phyloP scores from a whole-genome alignment of 2,888 invertebrate genomes.

The Amorpha juglandis region DNA sequence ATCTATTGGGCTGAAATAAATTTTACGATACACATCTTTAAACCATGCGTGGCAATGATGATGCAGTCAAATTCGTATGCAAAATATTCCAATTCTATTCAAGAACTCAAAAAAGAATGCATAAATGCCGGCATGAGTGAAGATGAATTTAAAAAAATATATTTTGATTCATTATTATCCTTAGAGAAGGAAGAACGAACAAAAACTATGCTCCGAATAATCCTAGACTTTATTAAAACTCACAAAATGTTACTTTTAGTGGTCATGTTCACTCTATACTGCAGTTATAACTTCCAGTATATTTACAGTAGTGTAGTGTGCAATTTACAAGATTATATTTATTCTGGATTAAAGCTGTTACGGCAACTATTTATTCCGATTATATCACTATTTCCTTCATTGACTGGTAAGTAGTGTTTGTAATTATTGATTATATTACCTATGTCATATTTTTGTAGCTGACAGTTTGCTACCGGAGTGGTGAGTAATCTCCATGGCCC shows the following conservation, averaged over 20 bases:
- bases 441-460: too few relatives aligned
- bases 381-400: constrained; percentile 88
- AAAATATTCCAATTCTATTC: constrained; percentile 82
- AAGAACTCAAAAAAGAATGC: constrained; percentile 84
- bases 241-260: background rate
- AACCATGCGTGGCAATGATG: constrained; percentile 45
- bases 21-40: too few relatives aligned
- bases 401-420: constrained; percentile 85
- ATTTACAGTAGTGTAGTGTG: constrained; percentile 87
- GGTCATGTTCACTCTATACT: background rate
- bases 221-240: background rate
- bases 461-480: too few relatives aligned
- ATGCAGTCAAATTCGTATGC: constrained; percentile 49
- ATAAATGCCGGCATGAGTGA: constrained; percentile 85
- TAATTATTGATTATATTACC: background rate
- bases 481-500: too few relatives aligned
- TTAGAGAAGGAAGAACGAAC: constrained; percentile 49
- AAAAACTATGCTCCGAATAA: constrained; percentile 19
- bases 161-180: constrained; percentile 71
- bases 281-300: constrained; percentile 54
- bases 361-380: constrained; percentile 91
- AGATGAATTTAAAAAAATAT: constrained; percentile 85
- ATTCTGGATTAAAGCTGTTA: constrained; percentile 90
- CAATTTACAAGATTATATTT: constrained; percentile 91
- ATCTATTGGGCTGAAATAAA: too few relatives aligned